Evolutionary conservation across 2,797 vertebrate genomes (phyloP).

Genomic region (Clamator glandarius): DNA sequence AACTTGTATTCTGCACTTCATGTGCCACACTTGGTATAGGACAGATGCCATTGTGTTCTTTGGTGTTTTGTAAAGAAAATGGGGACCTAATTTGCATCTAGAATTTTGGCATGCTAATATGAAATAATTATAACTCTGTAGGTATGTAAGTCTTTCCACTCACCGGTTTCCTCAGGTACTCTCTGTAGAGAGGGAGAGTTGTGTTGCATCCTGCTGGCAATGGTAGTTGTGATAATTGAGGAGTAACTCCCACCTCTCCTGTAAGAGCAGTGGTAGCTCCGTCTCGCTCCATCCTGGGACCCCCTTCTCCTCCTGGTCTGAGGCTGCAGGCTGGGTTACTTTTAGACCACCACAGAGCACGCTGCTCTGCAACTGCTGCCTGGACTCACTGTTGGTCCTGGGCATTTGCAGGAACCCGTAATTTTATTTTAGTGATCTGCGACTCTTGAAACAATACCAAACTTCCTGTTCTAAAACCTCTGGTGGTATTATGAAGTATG

Average conservation of each 20-base stretch:
- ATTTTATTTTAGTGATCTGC: neutral
- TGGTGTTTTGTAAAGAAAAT: neutral
- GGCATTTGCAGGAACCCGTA: neutral
- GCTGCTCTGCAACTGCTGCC: neutral
- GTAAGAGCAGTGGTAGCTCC: neutral
- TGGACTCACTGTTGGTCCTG: accelerated
- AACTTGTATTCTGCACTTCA: neutral
- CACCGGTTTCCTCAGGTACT: neutral
- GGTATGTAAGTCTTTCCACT: neutral
- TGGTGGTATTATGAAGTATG: neutral
- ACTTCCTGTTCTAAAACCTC: neutral
- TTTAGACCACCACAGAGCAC: neutral
- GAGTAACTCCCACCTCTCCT: neutral
- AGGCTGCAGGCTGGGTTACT: neutral
- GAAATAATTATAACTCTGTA: neutral
- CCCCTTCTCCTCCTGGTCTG: accelerated
- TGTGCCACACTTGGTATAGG: neutral
- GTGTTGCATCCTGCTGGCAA: neutral
- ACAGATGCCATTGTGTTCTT: neutral
- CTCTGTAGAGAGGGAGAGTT: neutral
- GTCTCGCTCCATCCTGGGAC: neutral
- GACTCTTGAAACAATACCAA: neutral
- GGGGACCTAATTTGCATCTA: neutral
- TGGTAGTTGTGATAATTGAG: neutral
- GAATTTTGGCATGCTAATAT: neutral